phyloP scores from a whole-genome alignment of 2,113 vertebrate species.

The Takifugu bimaculatus region DNA sequence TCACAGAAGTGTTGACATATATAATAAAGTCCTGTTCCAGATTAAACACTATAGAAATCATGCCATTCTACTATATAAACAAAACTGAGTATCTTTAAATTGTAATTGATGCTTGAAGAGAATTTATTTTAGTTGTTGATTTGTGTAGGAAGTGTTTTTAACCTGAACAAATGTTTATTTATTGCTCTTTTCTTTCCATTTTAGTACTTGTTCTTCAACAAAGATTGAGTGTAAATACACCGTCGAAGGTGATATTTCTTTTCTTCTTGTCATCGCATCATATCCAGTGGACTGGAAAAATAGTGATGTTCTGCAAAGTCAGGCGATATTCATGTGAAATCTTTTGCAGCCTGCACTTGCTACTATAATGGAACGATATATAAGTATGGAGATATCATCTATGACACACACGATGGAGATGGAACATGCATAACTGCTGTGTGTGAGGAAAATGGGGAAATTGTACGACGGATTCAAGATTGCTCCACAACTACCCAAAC shows the following conservation, averaged over 20 bases:
- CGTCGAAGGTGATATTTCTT: constrained; percentile 26
- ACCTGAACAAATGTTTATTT: too few species aligned
- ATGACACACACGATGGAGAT: constrained; percentile 78
- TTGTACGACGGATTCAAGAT: constrained; percentile 26
- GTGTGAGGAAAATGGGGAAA: constrained; percentile 74
- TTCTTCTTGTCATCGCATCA: neutral
- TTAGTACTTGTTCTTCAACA: constrained; percentile 62
- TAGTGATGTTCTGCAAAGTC: neutral
- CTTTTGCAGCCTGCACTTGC: constrained; percentile 78
- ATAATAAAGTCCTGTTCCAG: too few species aligned
- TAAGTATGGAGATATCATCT: constrained; percentile 64
- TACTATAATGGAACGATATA: constrained; percentile 65
- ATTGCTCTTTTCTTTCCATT: neutral
- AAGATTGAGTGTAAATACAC: constrained; percentile 21
- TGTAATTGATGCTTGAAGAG: too few species aligned
- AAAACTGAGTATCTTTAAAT: too few species aligned
- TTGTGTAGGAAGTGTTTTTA: neutral
- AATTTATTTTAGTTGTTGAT: neutral
- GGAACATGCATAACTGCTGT: constrained; percentile 76
- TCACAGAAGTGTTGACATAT: too few species aligned
- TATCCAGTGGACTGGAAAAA: neutral
- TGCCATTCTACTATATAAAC: too few species aligned
- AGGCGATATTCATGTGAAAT: neutral
- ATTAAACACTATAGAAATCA: too few species aligned
- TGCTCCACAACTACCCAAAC: constrained; percentile 50